Conservation (phyloP, 1,140 invertebrate genomes). For the Pseudomyrmex gracilis region DNA sequence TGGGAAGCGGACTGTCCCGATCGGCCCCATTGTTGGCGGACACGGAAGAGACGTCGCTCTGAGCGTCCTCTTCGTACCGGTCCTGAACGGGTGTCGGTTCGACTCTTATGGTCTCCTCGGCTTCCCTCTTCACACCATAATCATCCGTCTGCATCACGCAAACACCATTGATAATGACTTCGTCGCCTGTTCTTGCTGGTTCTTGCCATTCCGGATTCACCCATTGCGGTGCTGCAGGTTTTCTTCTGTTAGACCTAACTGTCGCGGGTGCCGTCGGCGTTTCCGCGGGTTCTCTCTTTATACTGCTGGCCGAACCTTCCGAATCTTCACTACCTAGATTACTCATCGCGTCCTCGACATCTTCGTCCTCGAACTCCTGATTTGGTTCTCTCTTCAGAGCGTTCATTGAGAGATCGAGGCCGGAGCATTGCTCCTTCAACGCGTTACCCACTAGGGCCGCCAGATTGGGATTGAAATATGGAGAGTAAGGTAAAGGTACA, state of each 20-base stretch:
- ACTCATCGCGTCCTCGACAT: constrained; percentile 91
- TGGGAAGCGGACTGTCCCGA: constrained; percentile 79
- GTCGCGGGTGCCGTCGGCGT: constrained; percentile 84
- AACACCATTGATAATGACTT: constrained; percentile 96
- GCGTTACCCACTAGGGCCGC: constrained; percentile 89
- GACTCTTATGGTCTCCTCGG: constrained; percentile 90
- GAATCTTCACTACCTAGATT: constrained; percentile 92
- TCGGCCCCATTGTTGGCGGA: constrained; percentile 84
- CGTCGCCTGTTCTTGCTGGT: constrained; percentile 87
- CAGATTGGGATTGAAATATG: constrained; percentile 91
- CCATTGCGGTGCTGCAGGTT: constrained; percentile 98
- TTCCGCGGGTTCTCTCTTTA: constrained; percentile 87
- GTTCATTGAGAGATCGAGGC: constrained; percentile 93
- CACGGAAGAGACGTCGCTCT: constrained; percentile 86
- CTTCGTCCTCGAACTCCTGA: constrained; percentile 90
- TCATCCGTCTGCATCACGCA: constrained; percentile 95
- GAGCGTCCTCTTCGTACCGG: constrained; percentile 87
- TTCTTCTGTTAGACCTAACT: constrained; percentile 90
- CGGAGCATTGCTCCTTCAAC: constrained; percentile 91
- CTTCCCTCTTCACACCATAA: constrained; percentile 87
- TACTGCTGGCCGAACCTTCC: constrained; percentile 84
- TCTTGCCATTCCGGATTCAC: constrained; percentile 97
- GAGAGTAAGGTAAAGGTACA: constrained; percentile 90
- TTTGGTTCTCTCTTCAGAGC: constrained; percentile 91
- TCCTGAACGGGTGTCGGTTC: constrained; percentile 90